Evolutionary conservation across 2,797 vertebrate genomes (phyloP), one percentile per base, ranked within the genome.

Genomic region (Cercopithecus petaurista): DNA sequence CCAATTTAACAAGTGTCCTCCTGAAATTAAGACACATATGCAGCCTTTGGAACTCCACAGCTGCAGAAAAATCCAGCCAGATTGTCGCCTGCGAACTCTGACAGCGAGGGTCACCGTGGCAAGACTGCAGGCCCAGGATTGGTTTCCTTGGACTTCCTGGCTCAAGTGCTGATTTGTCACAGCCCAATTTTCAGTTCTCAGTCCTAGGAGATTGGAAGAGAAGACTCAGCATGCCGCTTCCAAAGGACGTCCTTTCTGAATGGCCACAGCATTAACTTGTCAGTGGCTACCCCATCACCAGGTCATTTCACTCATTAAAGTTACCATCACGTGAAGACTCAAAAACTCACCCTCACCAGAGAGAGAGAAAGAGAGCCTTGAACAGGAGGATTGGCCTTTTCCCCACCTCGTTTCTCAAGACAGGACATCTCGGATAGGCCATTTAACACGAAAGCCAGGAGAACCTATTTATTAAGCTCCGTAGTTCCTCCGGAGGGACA

Each of bases 301-400:
- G 10, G 2, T 57, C 33, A 43, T 0, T 2, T 33, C 30, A 17
- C 6, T 15, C 57, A 0, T 14, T 4, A 30, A 3, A 19, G 59
- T 19, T 22, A 19, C 46, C 2, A 4, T 5, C 4, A 7, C 11
- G 17, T 1, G 33, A 84, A 30, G 39, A 67, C 19, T 46, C 0
- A 0, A 41, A 30, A 26, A 14, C 72, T 72, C 30, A 0, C 30
- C 1, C 24, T 28, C 1, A 17, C 17, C 6, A 30, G 21, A n/a
- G 36, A 41, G 46, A 50, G 46, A n/a, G 39, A 12, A n/a, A 0
- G 11, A 22, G 28, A 33, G 41, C 36, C 67, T 3, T 41, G 41
- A 39, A 61, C 24, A 22, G 57, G 57, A 43, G 21, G 81, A 33
- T 4, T 8, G 21, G 52, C 28, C 67, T 21, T 19, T 13, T n/a